Percentiles rank a stretch among this genome's conserved stretches.
Conservation (phyloP, 2,113 vertebrate genomes). For the Cichladusa arquata region DNA sequence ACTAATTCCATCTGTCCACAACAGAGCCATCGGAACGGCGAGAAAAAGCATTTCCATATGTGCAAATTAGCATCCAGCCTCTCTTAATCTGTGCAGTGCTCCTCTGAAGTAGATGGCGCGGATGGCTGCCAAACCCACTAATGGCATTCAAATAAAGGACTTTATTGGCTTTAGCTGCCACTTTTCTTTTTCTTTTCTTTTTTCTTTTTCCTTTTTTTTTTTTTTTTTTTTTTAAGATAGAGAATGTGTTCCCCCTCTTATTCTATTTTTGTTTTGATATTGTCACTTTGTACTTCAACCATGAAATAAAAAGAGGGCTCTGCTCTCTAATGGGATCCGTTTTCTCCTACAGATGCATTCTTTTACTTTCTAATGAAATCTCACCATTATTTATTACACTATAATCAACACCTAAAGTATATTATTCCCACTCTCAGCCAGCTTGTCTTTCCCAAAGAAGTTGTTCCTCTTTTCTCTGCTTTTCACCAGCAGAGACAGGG, state of each 20-base stretch:
- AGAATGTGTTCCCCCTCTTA: not conserved
- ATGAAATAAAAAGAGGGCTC: not conserved
- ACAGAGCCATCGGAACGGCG: constrained; percentile 87
- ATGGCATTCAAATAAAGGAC: constrained; percentile 84
- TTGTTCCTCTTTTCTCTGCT: constrained; percentile 41
- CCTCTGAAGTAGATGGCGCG: constrained; percentile 82
- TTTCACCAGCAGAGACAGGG: constrained; percentile 32
- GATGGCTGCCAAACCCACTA: constrained; percentile 85
- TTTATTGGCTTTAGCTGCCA: constrained; percentile 72
- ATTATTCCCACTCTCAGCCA: not conserved
- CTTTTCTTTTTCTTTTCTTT: not conserved
- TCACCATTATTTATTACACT: not conserved
- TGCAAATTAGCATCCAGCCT: constrained; percentile 92
- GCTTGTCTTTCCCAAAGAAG: not conserved
- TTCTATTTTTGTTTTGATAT: constrained; percentile 22
- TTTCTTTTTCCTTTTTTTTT: not conserved
- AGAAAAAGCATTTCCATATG: constrained; percentile 98
- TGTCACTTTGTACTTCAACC: constrained; percentile 28
- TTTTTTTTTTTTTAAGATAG: constrained; percentile 25
- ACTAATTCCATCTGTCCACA: constrained; percentile 99
- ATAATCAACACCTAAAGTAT: constrained; percentile 9
- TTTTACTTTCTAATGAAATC: constrained; percentile 15
- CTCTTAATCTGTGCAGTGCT: constrained; percentile 82
- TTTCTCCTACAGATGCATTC: not conserved
- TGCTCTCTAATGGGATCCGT: not conserved